phyloP scores from a whole-genome alignment of 2,797 vertebrate species.

The Cryptoblepharus egeriae region DNA sequence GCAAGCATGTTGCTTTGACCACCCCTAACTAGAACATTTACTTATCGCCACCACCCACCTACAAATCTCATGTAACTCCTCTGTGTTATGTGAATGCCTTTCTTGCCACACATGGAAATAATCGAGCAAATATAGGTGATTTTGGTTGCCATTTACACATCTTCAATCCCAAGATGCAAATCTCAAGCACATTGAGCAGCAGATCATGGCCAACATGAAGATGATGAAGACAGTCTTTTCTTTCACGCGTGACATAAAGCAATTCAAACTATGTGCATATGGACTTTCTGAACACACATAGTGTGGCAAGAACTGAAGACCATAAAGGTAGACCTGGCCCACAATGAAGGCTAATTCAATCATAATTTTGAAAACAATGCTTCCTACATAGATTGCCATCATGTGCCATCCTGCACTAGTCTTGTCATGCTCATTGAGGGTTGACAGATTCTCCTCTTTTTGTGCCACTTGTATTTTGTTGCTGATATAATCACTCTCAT shows the following conservation, averaged over 20 bases:
- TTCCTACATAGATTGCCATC: constrained; percentile 95
- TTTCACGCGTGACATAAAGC: constrained; percentile 96
- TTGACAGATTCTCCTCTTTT: constrained; percentile 82
- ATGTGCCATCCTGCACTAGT: constrained; percentile 91
- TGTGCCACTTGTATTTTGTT: constrained; percentile 80
- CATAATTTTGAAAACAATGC: constrained; percentile 95
- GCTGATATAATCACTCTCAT: constrained; percentile 48
- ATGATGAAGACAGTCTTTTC: constrained; percentile 98
- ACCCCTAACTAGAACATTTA: too few relatives aligned
- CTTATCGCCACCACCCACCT: too few relatives aligned
- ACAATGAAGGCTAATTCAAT: constrained; percentile 96
- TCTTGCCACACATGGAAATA: too few relatives aligned
- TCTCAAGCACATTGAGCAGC: constrained; percentile 95
- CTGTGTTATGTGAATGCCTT: too few relatives aligned
- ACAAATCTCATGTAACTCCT: too few relatives aligned
- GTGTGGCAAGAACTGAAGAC: constrained; percentile 90
- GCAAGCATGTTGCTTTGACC: too few relatives aligned
- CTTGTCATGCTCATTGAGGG: constrained; percentile 89
- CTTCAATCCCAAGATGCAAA: constrained; percentile 97
- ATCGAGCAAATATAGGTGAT: too few relatives aligned
- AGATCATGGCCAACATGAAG: constrained; percentile 97
- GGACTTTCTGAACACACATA: constrained; percentile 93
- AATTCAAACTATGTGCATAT: constrained; percentile 95
- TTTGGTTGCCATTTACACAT: constrained; percentile 67
- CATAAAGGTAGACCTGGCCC: constrained; percentile 95